Evolutionary conservation across 2,797 vertebrate species (phyloP), one percentile per base, ranked within the genome.

Genomic region (Hipposideros larvatus): DNA sequence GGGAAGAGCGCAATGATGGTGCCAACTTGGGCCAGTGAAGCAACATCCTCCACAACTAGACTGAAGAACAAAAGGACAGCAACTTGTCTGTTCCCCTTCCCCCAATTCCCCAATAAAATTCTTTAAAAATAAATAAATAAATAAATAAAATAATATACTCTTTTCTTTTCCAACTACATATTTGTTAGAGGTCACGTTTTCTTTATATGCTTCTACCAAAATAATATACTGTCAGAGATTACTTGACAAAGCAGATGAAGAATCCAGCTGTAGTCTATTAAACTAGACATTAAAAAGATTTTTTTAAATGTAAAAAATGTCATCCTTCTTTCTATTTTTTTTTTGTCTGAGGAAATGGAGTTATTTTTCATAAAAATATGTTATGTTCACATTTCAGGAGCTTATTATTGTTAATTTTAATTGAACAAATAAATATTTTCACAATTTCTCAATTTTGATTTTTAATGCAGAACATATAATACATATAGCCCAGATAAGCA

Each of bases 361-460:
- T 59, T 82, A 46, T 75, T 94, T 79, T 63, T 63, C 26, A 85
- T n/a, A 79, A 89, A 89, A 88, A 57, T 57, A n/a, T 84, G 51
- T 48, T 75, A 19, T 59, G 6, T 28, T 80, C 43, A 43, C 14
- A 65, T 91, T 31, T 68, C 34, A 65, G 37, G 41, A 63, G 46
- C 41, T 92, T 82, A 61, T 87, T 77, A 57, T 31, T 73, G 21
- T 75, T 74, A 9, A 46, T 89, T 89, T 88, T 63, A 84, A 79
- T 34, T 31, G 26, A 89, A 79, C 48, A 73, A 78, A 51, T 90
- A 77, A 82, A 48, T 55, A n/a, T 46, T 65, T 78, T 89, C 51
- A 59, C 2, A 90, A 57, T 43, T 87, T 90, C 61, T 82, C 63
- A 65, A 4, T 46, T 85, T 89, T 48, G 74, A 84, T 66, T 70